A percentile compares a stretch with the other conserved stretches of the same genome.
These are phyloP conservation scores for Zaprionus nigranus DNA, from an alignment of 1,140 invertebrate genomes.

Conservation along the genomic window DNA sequence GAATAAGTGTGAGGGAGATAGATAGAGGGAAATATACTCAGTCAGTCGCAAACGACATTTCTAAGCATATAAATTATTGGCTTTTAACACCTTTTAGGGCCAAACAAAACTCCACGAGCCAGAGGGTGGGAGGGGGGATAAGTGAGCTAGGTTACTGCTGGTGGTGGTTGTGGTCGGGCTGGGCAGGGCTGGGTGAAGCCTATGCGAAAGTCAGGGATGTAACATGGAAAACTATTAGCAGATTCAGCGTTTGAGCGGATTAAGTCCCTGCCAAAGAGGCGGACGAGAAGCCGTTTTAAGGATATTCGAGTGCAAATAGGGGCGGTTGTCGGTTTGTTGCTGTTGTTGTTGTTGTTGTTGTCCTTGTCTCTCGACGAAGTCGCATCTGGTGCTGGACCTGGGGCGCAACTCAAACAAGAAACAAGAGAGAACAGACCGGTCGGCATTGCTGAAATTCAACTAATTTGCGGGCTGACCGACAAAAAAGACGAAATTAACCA, in stretches of 20 bases:
- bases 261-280: constrained; percentile 53
- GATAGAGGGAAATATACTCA: constrained; percentile 1
- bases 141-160: constrained; percentile 3
- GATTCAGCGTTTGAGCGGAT: constrained; percentile 80
- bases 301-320: constrained; percentile 53
- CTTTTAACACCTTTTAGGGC: constrained; percentile 73
- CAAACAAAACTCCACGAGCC: constrained; percentile 1
- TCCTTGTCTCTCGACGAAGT: constrained; percentile 41
- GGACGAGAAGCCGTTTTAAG: constrained; percentile 47
- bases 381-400: constrained; percentile 65
- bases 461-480: constrained; percentile 64
- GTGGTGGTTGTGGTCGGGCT: constrained; percentile 30
- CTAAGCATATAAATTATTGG: constrained; percentile 78
- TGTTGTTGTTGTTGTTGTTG: constrained; percentile 10
- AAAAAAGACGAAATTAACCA: constrained; percentile 68
- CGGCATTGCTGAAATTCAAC: constrained; percentile 64
- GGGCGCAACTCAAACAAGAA: constrained; percentile 67
- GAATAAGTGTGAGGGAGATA: constrained; percentile 2
- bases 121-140: not conserved
- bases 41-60: constrained; percentile 58
- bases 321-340: constrained; percentile 7
- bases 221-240: constrained; percentile 81
- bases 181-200: not conserved
- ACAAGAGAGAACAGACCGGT: constrained; percentile 30
- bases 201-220: constrained; percentile 69